A percentile compares a stretch with the other conserved stretches of the same genome.
These are phyloP conservation scores for Serinus canaria DNA, from an alignment of 2,113 vertebrate genomes.

Conservation along the genomic window DNA sequence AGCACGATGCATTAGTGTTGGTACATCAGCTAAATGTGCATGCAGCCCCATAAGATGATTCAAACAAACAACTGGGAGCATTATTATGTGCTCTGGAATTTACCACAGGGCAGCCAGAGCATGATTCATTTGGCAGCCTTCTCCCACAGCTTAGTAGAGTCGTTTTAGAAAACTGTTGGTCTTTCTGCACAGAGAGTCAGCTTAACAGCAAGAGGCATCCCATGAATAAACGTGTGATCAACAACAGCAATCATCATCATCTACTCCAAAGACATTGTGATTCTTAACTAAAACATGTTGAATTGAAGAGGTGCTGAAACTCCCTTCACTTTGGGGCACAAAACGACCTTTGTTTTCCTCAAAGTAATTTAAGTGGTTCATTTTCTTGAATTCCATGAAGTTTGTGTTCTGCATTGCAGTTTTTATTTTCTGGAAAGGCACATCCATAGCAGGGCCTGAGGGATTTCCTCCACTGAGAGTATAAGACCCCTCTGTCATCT, in stretches of 20 bases:
- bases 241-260: not conserved
- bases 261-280: not conserved
- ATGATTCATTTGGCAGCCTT: constrained; percentile 8
- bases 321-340: not conserved
- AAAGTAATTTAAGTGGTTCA: not conserved
- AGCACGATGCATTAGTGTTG: constrained; percentile 15
- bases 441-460: not conserved
- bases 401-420: not conserved
- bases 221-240: not conserved
- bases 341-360: not conserved
- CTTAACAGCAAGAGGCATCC: not conserved
- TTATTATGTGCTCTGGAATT: constrained; percentile 26
- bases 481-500: not conserved
- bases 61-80: constrained; percentile 32
- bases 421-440: not conserved
- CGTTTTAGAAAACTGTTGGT: not conserved
- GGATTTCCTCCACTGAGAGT: not conserved
- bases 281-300: not conserved
- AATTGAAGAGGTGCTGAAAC: not conserved
- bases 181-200: not conserved
- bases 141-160: not conserved
- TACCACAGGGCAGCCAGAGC: not conserved
- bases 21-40: constrained; percentile 33
- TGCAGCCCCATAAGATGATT: not conserved
- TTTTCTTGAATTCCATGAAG: not conserved